Conservation (phyloP, 2,113 vertebrate genomes). For the Trochalopteron elliotii region DNA sequence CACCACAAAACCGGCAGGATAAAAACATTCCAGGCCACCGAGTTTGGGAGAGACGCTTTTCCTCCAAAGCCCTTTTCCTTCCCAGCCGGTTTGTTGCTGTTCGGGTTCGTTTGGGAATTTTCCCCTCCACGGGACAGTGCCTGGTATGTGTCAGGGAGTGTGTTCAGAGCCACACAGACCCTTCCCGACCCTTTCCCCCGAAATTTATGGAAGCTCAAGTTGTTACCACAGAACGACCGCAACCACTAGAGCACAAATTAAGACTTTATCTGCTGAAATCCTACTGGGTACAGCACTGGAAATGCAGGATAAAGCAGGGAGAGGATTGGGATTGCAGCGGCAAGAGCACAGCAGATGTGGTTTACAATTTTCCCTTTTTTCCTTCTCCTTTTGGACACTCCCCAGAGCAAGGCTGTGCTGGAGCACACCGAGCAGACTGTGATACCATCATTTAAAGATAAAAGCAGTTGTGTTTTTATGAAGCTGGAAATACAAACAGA, state of each 20-base stretch:
- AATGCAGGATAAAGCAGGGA: rapidly evolving
- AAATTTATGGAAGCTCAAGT: neutral
- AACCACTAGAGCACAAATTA: neutral
- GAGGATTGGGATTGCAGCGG: rapidly evolving
- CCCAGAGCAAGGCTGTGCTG: neutral
- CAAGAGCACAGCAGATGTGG: rapidly evolving
- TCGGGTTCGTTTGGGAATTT: neutral
- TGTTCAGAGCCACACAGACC: neutral
- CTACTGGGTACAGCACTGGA: rapidly evolving
- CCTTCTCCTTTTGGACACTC: neutral
- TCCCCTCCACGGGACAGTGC: rapidly evolving
- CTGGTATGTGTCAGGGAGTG: neutral
- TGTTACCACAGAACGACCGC: neutral
- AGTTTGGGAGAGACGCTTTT: neutral
- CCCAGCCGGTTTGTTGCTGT: neutral
- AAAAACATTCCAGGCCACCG: neutral
- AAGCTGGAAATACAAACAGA: neutral
- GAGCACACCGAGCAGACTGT: rapidly evolving
- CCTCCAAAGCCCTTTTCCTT: neutral
- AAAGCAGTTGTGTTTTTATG: neutral
- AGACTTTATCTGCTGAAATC: neutral
- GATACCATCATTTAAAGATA: neutral
- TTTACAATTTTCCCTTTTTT: too few species aligned
- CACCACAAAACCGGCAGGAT: neutral
- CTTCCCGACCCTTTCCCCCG: neutral